Base-by-base conservation (phyloP, 2,888 invertebrate genomes). In the Drosophila diplacantha region DNA sequence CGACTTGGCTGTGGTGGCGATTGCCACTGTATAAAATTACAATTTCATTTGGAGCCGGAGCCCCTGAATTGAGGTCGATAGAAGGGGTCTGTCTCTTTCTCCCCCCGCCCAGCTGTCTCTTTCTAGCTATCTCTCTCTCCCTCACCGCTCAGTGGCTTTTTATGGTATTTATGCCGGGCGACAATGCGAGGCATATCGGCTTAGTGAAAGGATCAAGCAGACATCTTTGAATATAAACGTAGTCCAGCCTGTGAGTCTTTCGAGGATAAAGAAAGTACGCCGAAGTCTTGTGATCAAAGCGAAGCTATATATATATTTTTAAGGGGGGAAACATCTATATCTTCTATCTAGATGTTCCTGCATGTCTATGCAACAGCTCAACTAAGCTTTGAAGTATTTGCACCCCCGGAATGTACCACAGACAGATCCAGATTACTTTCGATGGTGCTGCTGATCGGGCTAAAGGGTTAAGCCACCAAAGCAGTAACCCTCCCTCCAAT, bases 21-120 rank as follows among this genome's bases (percentile, higher is more conserved):
- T 63, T 64, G 63, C 63, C 54, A 53, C 63, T 63, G 73, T 74
- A 73, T 72, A 72, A 73, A 73, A 71, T 69, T 71, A 57, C 72
- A 70, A 70, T 70, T 71, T 58, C 70, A 71, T 69, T 69, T 47
- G 50, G 46, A 47, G 67, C 39, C 68, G 34, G 63, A 63, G 58
- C 38, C 37, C 39, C 32, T 44, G 71, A 62, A 57, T 71, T 46
- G 57, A 54, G 69, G 70, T 63, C 69, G 69, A 69, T 44, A 41
- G 62, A 41, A 55, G 63, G 43, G 37, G 53, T 24, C 38, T 32
- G 26, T 43, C 47, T 37, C 20, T 31, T 34, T 8, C 26, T 11
- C 12, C 14, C 14, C 6, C 6, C 2, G 0, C 29, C 12, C 6
- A 29, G 9, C 5, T 9, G 29, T 37, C 58, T 24, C 22, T 37